Evolutionary conservation across 2,888 invertebrate species (phyloP).

Genomic region (Torymus auratus): DNA sequence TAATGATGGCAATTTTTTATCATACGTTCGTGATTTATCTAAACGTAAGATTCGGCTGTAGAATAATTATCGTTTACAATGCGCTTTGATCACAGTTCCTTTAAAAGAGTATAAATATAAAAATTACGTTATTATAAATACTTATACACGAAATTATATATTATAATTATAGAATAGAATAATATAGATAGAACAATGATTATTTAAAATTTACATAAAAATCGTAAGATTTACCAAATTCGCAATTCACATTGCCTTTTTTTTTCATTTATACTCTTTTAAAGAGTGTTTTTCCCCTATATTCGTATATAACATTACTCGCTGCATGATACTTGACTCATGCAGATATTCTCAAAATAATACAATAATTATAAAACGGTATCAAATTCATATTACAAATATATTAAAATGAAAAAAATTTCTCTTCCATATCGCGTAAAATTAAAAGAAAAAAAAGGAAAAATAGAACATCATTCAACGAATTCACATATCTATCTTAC

Average conservation of each 20-base stretch:
- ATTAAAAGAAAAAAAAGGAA: conserved; percentile 3
- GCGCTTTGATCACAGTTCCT: neutral
- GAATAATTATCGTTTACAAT: too few species aligned
- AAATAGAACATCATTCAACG: conserved; percentile 7
- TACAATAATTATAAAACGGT: conserved; percentile 11
- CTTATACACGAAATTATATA: too few species aligned
- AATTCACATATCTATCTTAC: conserved; percentile 35
- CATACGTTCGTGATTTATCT: too few species aligned
- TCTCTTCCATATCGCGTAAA: conserved; percentile 19
- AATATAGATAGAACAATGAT: too few species aligned
- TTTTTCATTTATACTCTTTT: too few species aligned
- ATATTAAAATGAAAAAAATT: conserved; percentile 24
- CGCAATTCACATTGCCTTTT: too few species aligned
- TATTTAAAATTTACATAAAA: too few species aligned
- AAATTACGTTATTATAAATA: neutral
- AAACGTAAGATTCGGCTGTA: too few species aligned
- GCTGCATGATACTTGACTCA: neutral
- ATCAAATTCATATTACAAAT: conserved; percentile 32
- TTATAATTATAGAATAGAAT: too few species aligned
- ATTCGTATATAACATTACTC: neutral
- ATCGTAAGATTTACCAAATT: too few species aligned
- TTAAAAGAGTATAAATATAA: neutral
- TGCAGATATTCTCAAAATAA: conserved; percentile 16
- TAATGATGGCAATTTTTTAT: too few species aligned
- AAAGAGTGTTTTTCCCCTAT: too few species aligned